These are phyloP conservation scores for Chlorops oryzae DNA, from an alignment of 1,140 invertebrate genomes.

Conservation along the genomic window DNA sequence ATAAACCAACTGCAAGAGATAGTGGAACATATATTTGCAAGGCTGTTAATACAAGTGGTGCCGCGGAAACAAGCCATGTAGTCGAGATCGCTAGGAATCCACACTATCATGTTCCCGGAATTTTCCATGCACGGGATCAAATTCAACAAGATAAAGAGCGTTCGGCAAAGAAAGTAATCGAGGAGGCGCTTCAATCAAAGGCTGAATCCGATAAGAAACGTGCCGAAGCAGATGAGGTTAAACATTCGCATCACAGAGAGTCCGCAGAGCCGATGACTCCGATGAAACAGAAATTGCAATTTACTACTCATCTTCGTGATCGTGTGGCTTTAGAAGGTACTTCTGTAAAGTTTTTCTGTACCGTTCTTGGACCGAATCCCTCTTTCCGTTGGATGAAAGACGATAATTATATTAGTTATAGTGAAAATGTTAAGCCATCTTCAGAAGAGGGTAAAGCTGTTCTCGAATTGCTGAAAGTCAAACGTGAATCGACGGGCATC, in stretches of 20 bases:
- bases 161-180: slow-evolving; percentile 32
- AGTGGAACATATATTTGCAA: slow-evolving; percentile 59
- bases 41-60: slow-evolving; percentile 60
- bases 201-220: slow-evolving; percentile 39
- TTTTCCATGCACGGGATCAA: slow-evolving; percentile 38
- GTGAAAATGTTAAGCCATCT: slow-evolving; percentile 34
- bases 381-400: slow-evolving; percentile 80
- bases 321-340: slow-evolving; percentile 68
- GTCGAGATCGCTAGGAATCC: slow-evolving; percentile 40
- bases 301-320: slow-evolving; percentile 74
- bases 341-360: slow-evolving; percentile 75
- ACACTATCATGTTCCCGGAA: slow-evolving; percentile 40
- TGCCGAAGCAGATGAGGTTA: slow-evolving; percentile 32
- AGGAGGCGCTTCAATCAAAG: slow-evolving; percentile 35
- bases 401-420: slow-evolving; percentile 49
- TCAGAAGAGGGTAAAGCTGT: slow-evolving; percentile 43
- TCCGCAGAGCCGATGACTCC: slow-evolving; percentile 37
- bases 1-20: slow-evolving; percentile 53
- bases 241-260: slow-evolving; percentile 22
- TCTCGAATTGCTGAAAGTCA: slow-evolving; percentile 31
- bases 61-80: slow-evolving; percentile 50
- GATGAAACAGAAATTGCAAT: slow-evolving; percentile 49
- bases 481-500: slow-evolving; percentile 34
- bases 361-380: slow-evolving; percentile 74
- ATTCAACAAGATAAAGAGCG: slow-evolving; percentile 37